Evolutionary conservation across 2,113 vertebrate species (phyloP).

Genomic region (Amblyornis subalaris): DNA sequence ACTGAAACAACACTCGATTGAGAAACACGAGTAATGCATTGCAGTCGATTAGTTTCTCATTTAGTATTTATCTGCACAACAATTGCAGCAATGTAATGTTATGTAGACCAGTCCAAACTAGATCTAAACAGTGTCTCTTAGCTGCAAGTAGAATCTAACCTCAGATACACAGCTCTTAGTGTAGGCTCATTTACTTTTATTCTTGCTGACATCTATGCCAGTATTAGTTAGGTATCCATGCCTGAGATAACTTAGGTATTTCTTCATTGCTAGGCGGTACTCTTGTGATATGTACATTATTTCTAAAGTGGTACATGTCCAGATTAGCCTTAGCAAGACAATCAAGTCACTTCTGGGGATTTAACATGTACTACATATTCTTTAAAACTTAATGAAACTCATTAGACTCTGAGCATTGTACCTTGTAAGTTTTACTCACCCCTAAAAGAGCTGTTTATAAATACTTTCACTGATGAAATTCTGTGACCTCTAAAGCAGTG

Average conservation of each 20-base stretch:
- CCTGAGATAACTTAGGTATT: not conserved
- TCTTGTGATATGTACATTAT: not conserved
- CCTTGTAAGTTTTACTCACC: not conserved
- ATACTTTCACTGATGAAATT: not conserved
- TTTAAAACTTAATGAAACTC: not conserved
- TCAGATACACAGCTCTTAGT: not conserved
- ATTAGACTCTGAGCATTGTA: not conserved
- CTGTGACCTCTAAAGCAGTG: not conserved
- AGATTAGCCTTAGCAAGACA: not conserved
- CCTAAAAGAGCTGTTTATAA: not conserved
- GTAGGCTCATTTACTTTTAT: not conserved
- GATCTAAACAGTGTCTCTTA: not conserved
- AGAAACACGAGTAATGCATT: not conserved
- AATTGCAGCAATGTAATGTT: not conserved
- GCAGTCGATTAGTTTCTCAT: not conserved
- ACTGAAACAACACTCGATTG: not conserved
- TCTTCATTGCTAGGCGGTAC: not conserved
- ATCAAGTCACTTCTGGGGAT: not conserved
- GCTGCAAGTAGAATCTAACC: not conserved
- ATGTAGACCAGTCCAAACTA: not conserved
- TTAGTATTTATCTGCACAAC: not conserved
- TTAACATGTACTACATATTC: fast-evolving
- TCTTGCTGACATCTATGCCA: not conserved
- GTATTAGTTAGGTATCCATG: not conserved
- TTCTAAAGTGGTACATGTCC: not conserved